Base-by-base conservation (phyloP, 2,113 vertebrate genomes). In the Irena cyanogastra region DNA sequence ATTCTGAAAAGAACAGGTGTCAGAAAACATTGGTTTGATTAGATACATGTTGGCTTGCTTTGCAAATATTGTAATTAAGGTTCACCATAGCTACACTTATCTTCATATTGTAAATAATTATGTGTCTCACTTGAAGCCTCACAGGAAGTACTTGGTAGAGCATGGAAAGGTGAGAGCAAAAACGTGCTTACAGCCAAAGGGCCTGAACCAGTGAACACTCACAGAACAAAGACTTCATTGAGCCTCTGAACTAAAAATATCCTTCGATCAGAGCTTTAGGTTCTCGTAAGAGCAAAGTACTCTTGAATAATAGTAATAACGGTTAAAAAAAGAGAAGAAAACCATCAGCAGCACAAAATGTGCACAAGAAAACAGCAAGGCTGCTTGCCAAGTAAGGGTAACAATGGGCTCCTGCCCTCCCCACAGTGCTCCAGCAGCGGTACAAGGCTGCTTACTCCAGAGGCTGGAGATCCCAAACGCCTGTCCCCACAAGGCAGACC, bases 331-430 rank as follows among this genome's bases (percentile, higher is more conserved):
- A 39, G 7, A 22, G 1, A 50, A 77, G 17, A 56, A 79, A 89
- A 7, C 3, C 22, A 47, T 1, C 20, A 35, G 18, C 17, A 47
- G 30, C 35, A 60, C 42, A 47, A 37, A 59, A 69, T 0, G 3
- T 0, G 5, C 22, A 13, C 3, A n/a, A 30, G 52, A 13, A 69
- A 42, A 24, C 35, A 11, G 49, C 65, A 35, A 47, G 23, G 35
- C 39, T 27, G 26, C 17, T 41, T 31, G 49, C 20, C 44, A 27
- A 6, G 31, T 37, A 61, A n/a, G 13, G 37, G 28, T 5, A 37
- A 31, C 0, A 0, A 54, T 4, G 44, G 19, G 35, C 17, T 65
- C 41, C 72, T 31, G 30, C 0, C 0, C 11, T 37, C 10, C 28
- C 20, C 28, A 10, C 21, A 17, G 49, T 2, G 6, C 49, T 28